Conservation (phyloP, 1,140 invertebrate species). For the Drosophila gunungcola region DNA sequence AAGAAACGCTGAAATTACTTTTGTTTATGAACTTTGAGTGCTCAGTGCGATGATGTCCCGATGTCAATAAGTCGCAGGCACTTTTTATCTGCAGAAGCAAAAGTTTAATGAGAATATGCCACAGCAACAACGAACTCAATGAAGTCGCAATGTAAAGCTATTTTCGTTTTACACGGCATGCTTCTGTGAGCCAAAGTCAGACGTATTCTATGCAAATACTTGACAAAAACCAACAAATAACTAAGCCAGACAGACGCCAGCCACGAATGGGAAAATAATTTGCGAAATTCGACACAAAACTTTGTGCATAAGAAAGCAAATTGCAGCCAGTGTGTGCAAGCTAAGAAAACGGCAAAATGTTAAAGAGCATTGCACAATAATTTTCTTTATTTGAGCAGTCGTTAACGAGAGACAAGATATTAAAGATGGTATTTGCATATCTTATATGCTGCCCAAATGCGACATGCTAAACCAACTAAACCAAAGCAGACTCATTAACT, state of each 20-base stretch:
- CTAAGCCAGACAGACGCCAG: background rate
- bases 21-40: conserved; percentile 47
- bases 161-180: conserved; percentile 26
- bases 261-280: conserved; percentile 29
- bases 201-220: conserved; percentile 20
- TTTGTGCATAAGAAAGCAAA: conserved; percentile 3
- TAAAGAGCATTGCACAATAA: background rate
- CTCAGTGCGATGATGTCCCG: conserved; percentile 27
- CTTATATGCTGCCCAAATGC: background rate
- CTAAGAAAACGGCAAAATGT: conserved; percentile 6
- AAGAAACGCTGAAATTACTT: conserved; percentile 57
- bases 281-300: conserved; percentile 8
- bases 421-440: background rate
- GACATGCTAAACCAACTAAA: too few relatives aligned
- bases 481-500: too few relatives aligned
- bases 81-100: conserved; percentile 42
- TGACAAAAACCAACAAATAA: conserved; percentile 22
- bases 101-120: conserved; percentile 44
- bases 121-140: conserved; percentile 1
- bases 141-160: conserved; percentile 28
- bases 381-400: background rate
- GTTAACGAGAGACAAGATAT: background rate
- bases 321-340: conserved; percentile 13
- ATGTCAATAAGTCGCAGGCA: conserved; percentile 40
- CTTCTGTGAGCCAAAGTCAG: conserved; percentile 13